Evolutionary conservation across 2,888 invertebrate genomes (phyloP).

Genomic region (Lutraria lutraria): DNA sequence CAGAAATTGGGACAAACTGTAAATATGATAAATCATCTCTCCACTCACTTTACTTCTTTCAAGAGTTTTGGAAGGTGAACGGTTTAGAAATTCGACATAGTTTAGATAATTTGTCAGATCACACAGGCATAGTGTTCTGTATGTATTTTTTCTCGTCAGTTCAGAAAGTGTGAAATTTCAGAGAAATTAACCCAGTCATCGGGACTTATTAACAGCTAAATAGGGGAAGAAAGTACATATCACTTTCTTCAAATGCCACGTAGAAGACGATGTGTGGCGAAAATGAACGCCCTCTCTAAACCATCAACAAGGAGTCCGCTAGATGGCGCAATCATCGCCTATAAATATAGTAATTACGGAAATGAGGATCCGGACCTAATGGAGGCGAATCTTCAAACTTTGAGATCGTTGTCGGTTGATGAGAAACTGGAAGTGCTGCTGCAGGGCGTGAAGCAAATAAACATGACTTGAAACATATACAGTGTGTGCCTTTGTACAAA

Average conservation of each 20-base stretch:
- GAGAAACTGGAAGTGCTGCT: background rate
- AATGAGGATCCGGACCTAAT: background rate
- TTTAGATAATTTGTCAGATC: no score
- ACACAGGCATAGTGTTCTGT: no score
- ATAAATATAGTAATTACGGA: background rate
- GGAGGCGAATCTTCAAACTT: background rate
- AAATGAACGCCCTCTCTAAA: background rate
- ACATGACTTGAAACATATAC: background rate
- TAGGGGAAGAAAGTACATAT: background rate
- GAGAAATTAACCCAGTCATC: no score
- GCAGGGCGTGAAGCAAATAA: background rate
- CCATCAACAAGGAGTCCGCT: background rate
- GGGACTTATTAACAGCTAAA: background rate
- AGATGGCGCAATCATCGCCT: background rate
- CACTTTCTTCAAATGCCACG: background rate
- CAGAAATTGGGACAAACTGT: no score
- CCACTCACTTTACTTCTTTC: no score
- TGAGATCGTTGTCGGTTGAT: background rate
- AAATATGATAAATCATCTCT: no score
- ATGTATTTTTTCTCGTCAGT: no score
- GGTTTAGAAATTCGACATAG: no score
- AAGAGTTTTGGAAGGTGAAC: no score
- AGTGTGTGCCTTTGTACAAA: background rate
- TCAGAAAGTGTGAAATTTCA: no score
- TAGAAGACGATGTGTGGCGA: background rate